Evolutionary conservation across 2,113 vertebrate genomes (phyloP).

Genomic region (Petroica traversi): DNA sequence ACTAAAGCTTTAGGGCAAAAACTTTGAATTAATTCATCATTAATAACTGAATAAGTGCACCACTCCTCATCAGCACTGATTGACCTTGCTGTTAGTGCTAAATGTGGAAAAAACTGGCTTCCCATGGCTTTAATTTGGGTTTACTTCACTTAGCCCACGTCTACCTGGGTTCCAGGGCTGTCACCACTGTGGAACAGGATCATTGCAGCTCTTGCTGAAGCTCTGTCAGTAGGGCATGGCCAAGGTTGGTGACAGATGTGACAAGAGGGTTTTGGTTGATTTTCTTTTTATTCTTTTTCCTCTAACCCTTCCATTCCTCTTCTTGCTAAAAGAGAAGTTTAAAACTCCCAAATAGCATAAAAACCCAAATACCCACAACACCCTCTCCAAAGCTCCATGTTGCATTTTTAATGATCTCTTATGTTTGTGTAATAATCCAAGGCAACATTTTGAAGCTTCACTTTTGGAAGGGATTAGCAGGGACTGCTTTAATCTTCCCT

Average conservation of each 20-base stretch:
- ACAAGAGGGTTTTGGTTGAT: neutral
- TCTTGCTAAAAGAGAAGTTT: neutral
- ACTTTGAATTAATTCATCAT: fast-evolving
- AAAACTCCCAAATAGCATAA: neutral
- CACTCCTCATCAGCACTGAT: fast-evolving
- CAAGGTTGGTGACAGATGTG: neutral
- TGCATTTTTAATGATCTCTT: neutral
- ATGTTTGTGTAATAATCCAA: neutral
- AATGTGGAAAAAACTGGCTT: neutral
- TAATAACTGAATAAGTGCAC: neutral
- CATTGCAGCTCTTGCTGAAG: neutral
- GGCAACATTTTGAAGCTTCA: neutral
- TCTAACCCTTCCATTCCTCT: neutral
- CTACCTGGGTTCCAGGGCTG: neutral
- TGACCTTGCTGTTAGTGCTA: neutral
- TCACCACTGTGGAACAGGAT: neutral
- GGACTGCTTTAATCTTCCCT: neutral
- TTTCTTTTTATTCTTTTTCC: neutral
- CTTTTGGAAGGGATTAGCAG: neutral
- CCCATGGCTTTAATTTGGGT: neutral
- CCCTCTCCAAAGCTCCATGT: neutral
- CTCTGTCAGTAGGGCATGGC: neutral
- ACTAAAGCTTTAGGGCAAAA: neutral
- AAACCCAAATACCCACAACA: neutral
- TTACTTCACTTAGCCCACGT: neutral